Evolutionary conservation across 2,888 invertebrate species (phyloP), one percentile per base, ranked within the genome.

Genomic region (Hydropsyche betteni): DNA sequence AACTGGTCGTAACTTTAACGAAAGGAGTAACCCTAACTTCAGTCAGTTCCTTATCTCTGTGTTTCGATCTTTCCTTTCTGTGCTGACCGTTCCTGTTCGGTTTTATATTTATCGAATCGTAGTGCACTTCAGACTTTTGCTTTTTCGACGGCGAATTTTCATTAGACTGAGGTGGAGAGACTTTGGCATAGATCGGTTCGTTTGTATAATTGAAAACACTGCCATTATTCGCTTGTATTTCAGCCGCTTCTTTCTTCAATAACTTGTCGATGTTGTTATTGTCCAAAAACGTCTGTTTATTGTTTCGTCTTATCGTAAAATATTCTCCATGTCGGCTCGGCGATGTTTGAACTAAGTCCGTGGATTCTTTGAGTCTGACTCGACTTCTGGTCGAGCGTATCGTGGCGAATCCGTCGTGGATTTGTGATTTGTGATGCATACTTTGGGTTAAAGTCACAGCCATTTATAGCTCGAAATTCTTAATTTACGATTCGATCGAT

Each of bases 361-460:
- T 85, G 81, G 86, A 81, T 81, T 84, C 86, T 80, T 86, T 86
- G 81, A 87, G 86, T 81, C 87, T 87, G 80, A 87, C 86, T 80
- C 86, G 83, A 81, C 87, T 87, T 81, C 88, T 85, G 51, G 87
- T 90, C 12, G 92, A 89, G 76, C 94, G 88, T 80, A 95, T 93
- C n/a, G 95, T 95, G 72, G 95, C 95, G 85, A 94, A 95, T 75
- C 95, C 95, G 84, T 95, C 95, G 84, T 94, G 92, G 72, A 95
- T 91, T 76, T 92, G 91, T 74, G 90, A 85, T 74, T 86, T 86
- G 34, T 77, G 75, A 81, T 86, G 86, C 70, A 85, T 85, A 74
- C 70, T 76, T 71, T 55, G 52, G 14, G 58, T 44, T 12, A 75
- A 16, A 64, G 76, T 74, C 36, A 75, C 64, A 51, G 74, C 77